These are phyloP conservation scores for Hermodice carunculata DNA, from an alignment of 2,888 invertebrate genomes.

Conservation along the genomic window DNA sequence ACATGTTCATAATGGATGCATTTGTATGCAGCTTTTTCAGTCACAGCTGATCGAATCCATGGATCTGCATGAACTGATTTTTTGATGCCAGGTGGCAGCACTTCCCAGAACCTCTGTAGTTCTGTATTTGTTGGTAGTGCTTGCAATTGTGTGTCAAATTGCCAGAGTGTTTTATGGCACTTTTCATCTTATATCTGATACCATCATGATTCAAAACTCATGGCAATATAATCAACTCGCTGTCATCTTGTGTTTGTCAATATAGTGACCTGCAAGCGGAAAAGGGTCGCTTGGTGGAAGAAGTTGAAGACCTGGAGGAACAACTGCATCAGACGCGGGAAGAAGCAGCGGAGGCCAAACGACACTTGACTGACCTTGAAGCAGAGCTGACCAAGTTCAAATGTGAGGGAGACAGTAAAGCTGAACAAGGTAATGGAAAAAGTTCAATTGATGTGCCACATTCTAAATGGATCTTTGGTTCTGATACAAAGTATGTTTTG, in stretches of 20 bases:
- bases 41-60: no score
- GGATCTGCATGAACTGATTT: no score
- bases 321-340: conserved; percentile 52
- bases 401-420: conserved; percentile 57
- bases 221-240: no score
- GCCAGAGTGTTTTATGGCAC: no score
- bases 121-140: no score
- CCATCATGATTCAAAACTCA: neutral
- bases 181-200: no score
- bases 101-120: no score
- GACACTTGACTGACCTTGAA: conserved; percentile 47
- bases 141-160: no score
- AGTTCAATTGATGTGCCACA: neutral
- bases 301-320: conserved; percentile 39
- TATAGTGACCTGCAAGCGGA: conserved; percentile 13
- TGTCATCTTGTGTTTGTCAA: no score
- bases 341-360: conserved; percentile 44
- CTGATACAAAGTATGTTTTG: neutral
- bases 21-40: no score
- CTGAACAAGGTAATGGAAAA: conserved; percentile 49
- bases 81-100: no score
- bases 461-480: neutral
- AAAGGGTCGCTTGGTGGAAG: conserved; percentile 9
- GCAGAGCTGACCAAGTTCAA: conserved; percentile 47
- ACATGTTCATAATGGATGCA: no score